Conservation (phyloP, 2,113 vertebrate species). For the Eidolon helvum region DNA sequence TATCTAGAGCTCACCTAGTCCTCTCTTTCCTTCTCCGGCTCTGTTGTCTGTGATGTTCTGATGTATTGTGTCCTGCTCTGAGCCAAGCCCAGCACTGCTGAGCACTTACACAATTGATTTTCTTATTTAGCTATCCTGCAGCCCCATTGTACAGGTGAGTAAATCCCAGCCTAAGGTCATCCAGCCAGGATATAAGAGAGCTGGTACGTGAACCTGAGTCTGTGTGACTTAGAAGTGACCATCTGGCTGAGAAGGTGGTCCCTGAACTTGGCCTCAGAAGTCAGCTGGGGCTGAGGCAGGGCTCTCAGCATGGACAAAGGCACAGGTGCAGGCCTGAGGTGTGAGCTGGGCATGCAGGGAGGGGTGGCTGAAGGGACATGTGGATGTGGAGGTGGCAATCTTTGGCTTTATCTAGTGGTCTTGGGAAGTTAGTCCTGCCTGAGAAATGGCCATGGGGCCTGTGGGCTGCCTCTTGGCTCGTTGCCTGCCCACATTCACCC, state of each 20-base stretch:
- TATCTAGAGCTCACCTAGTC: not conserved
- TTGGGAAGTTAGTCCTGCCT: not conserved
- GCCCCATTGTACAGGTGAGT: constrained; percentile 13
- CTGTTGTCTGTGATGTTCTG: not conserved
- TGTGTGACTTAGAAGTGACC: not conserved
- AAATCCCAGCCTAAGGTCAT: not conserved
- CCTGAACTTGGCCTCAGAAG: not conserved
- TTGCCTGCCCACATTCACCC: not conserved
- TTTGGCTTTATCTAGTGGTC: not conserved
- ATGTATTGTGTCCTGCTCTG: not conserved
- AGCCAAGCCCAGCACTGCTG: not conserved
- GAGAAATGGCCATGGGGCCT: not conserved
- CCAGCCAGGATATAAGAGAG: not conserved
- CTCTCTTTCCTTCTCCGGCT: not conserved
- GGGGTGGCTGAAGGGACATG: too few relatives aligned
- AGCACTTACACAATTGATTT: not conserved
- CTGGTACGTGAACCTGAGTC: not conserved
- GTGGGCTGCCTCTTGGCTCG: not conserved
- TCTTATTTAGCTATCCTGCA: not conserved
- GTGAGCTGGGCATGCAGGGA: not conserved
- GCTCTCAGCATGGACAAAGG: not conserved
- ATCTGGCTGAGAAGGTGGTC: not conserved
- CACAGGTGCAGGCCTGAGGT: not conserved
- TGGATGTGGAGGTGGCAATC: not conserved
- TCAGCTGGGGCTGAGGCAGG: not conserved